Evolutionary conservation across 2,797 vertebrate genomes (phyloP).

Genomic region (Pipistrellus pygmaeus): DNA sequence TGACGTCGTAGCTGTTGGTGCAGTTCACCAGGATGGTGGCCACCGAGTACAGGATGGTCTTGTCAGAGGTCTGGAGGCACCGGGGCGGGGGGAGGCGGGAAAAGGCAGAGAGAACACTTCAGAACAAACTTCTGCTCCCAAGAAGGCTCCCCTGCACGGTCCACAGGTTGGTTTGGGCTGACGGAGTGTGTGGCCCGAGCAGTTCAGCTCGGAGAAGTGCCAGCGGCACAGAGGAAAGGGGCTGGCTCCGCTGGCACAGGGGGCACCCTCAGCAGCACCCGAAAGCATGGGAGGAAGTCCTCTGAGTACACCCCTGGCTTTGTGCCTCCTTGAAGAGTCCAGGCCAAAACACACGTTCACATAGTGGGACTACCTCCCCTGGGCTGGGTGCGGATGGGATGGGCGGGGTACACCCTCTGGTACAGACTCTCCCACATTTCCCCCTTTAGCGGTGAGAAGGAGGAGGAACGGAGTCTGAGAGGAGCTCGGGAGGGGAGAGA

Average conservation of each 20-base stretch:
- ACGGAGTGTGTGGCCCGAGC: rapidly evolving
- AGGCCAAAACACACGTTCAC: background rate
- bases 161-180: background rate
- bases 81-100: background rate
- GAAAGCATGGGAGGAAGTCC: background rate
- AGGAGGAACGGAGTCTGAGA: background rate
- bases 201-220: background rate
- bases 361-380: background rate
- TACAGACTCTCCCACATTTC: background rate
- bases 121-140: constrained; percentile 4
- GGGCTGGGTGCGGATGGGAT: background rate
- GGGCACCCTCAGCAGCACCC: background rate
- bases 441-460: background rate
- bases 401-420: background rate
- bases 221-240: too few species aligned
- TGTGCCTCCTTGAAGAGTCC: background rate
- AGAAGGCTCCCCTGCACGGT: background rate
- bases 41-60: constrained; percentile 97
- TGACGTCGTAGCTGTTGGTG: constrained; percentile 97
- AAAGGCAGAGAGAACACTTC: background rate
- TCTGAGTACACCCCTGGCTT: background rate
- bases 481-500: background rate
- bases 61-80: constrained; percentile 92
- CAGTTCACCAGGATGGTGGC: constrained; percentile 96
- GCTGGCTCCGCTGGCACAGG: rapidly evolving